Percentiles rank a stretch among this genome's conserved stretches.
phyloP scores from a whole-genome alignment of 2,113 vertebrate genomes.

The Ammodytes dubius region DNA sequence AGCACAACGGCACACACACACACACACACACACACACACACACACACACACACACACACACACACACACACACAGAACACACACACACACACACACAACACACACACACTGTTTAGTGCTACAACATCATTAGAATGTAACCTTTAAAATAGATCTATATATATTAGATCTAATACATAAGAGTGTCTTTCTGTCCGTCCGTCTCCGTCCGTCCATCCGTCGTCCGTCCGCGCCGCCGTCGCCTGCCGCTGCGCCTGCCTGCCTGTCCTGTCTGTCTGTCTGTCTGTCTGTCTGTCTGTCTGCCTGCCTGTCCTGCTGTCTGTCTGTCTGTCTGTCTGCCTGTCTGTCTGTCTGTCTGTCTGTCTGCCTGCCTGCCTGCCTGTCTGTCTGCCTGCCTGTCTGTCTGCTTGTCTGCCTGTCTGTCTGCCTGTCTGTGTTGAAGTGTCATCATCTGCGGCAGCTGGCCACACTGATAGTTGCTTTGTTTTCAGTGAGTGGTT shows the following conservation, averaged over 20 bases:
- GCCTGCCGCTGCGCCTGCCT: too few species aligned
- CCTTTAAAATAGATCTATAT: conserved; percentile 2
- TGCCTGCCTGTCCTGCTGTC: too few species aligned
- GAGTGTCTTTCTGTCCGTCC: neutral
- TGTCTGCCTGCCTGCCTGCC: too few species aligned
- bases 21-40: conserved; percentile 28
- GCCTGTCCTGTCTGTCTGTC: too few species aligned
- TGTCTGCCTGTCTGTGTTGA: conserved; percentile 21
- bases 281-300: too few species aligned
- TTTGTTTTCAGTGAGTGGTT: conserved; percentile 78
- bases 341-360: neutral
- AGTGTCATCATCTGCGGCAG: conserved; percentile 71
- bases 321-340: too few species aligned
- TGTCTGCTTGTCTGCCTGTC: too few species aligned
- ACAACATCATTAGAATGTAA: neutral
- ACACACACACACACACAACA: conserved; percentile 11
- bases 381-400: too few species aligned
- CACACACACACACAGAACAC: conserved; percentile 1
- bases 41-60: conserved; percentile 31
- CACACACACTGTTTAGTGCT: conserved; percentile 3
- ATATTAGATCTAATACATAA: too few species aligned
- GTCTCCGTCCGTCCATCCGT: too few species aligned
- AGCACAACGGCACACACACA: conserved; percentile 53
- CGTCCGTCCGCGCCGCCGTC: too few species aligned
- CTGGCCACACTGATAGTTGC: conserved; percentile 70